Conservation (phyloP, 2,113 vertebrate species). For the Cathartes aura region DNA sequence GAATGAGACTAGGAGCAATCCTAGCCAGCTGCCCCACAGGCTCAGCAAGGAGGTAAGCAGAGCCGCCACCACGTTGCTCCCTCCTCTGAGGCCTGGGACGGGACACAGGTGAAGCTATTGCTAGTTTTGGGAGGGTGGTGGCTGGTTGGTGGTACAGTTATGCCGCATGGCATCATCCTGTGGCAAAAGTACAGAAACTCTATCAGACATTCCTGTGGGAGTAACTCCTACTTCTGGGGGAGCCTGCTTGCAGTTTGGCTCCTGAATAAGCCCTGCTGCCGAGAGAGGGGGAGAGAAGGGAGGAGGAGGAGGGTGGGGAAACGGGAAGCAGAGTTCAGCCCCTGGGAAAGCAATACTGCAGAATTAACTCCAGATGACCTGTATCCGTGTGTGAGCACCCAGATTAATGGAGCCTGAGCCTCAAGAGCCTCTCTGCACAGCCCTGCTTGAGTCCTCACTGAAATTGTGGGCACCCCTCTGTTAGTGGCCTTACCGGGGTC, state of each 20-base stretch:
- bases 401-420: neutral
- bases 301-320: conserved; percentile 3
- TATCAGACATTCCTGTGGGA: neutral
- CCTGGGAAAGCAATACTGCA: neutral
- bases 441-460: neutral
- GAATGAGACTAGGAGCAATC: neutral
- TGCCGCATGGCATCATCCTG: neutral
- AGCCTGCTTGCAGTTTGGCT: neutral
- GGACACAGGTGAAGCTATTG: neutral
- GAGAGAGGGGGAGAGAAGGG: neutral
- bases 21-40: neutral
- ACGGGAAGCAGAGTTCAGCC: neutral
- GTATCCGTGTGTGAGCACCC: neutral
- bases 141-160: neutral
- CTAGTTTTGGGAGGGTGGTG: neutral
- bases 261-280: neutral
- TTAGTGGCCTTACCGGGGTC: neutral
- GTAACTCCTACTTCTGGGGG: neutral
- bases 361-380: conserved; percentile 13
- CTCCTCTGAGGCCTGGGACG: neutral
- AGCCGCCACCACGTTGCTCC: neutral
- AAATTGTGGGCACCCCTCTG: neutral
- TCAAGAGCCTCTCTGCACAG: neutral
- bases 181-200: neutral
- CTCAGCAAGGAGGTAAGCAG: neutral